Conservation (phyloP, 2,797 vertebrate genomes). For the Bovichtus variegatus region DNA sequence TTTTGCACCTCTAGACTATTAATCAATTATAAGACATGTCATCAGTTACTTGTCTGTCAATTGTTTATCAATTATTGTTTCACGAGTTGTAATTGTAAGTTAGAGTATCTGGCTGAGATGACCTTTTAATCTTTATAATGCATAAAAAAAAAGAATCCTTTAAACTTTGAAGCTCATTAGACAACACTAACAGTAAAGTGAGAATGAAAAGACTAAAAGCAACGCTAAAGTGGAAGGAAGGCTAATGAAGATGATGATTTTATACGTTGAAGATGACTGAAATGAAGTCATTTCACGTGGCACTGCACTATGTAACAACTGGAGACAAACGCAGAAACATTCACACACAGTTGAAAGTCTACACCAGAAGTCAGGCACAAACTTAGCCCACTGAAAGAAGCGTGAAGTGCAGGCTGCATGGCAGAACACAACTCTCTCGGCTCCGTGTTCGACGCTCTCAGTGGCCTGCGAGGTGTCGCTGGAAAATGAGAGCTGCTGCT, state of each 20-base stretch:
- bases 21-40: background rate
- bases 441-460: constrained; percentile 39
- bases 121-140: background rate
- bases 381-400: constrained; percentile 39
- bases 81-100: background rate
- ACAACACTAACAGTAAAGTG: too few species aligned
- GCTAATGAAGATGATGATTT: background rate
- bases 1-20: background rate
- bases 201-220: too few species aligned
- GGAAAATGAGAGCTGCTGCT: constrained; percentile 40
- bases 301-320: background rate
- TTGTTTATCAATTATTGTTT: too few species aligned
- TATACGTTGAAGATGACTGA: background rate
- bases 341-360: constrained; percentile 17
- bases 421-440: constrained; percentile 25
- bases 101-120: background rate
- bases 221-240: background rate
- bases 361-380: constrained; percentile 9
- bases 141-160: background rate
- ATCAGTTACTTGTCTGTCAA: background rate
- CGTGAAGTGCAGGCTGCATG: background rate
- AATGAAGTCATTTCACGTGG: background rate
- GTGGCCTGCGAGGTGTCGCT: constrained; percentile 32
- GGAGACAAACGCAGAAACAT: constrained; percentile 15
- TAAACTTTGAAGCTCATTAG: background rate